Percentiles rank a stretch among this genome's conserved stretches.
phyloP scores from a whole-genome alignment of 2,888 invertebrate genomes.

The Yponomeuta sedellus region DNA sequence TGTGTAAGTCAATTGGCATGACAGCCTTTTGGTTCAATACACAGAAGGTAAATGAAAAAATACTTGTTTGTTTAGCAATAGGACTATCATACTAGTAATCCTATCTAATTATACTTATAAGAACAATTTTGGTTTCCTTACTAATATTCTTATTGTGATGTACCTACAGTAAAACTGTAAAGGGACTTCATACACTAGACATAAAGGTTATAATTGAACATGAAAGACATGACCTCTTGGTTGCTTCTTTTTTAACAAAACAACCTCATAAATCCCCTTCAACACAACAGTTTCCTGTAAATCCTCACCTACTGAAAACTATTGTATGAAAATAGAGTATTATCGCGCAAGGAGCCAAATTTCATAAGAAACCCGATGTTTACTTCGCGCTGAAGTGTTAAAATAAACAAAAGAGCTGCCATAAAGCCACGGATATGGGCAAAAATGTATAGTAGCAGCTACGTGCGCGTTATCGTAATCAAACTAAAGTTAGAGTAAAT shows the following conservation, averaged over 20 bases:
- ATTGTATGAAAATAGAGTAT: not conserved
- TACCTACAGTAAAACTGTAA: no score
- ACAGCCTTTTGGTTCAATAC: no score
- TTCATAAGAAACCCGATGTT: not conserved
- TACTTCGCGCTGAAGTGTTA: conserved; percentile 2
- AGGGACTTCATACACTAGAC: no score
- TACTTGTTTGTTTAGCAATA: no score
- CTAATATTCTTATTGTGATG: no score
- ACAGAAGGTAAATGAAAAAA: no score
- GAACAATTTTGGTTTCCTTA: no score
- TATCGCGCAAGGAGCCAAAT: not conserved
- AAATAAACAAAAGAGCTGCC: conserved; percentile 8
- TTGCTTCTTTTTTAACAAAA: not conserved
- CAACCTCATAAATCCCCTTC: not conserved
- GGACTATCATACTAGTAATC: no score
- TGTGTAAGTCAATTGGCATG: no score
- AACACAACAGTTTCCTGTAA: not conserved
- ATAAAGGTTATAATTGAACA: no score
- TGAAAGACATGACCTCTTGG: no score
- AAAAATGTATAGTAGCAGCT: not conserved
- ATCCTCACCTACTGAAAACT: not conserved
- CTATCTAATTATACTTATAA: no score
- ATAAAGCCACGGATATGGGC: not conserved
- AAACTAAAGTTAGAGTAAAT: conserved; percentile 47
- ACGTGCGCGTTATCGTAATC: not conserved